Evolutionary conservation across 1,140 invertebrate species (phyloP).

Genomic region (Laupala kohalensis): DNA sequence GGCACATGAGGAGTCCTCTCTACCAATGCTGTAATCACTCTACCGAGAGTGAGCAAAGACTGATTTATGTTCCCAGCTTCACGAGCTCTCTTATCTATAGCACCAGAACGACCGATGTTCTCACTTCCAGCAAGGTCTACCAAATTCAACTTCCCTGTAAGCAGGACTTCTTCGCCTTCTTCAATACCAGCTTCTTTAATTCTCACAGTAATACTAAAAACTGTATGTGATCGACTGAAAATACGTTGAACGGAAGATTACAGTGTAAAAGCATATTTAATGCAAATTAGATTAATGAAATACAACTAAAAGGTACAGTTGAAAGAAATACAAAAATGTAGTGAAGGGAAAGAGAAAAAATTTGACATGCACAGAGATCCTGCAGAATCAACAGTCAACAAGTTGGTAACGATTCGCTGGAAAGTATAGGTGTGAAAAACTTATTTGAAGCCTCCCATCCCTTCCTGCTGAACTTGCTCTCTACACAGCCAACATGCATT

Average conservation of each 20-base stretch:
- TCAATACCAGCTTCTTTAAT: conserved; percentile 45
- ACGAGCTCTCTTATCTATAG: conserved; percentile 46
- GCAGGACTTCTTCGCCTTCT: conserved; percentile 48
- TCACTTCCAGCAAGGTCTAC: conserved; percentile 58
- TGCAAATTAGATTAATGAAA: too few relatives aligned
- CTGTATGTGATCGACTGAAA: conserved; percentile 45
- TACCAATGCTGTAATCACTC: conserved; percentile 53
- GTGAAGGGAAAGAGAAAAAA: too few relatives aligned
- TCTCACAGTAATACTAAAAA: conserved; percentile 52
- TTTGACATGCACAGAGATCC: too few relatives aligned
- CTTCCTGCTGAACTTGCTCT: too few relatives aligned
- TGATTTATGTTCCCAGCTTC: conserved; percentile 59
- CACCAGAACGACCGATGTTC: conserved; percentile 53
- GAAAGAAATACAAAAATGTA: too few relatives aligned
- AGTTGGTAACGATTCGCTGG: too few relatives aligned
- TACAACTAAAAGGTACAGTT: too few relatives aligned
- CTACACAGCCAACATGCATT: too few relatives aligned
- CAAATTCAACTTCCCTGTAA: conserved; percentile 51
- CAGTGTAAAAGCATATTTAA: too few relatives aligned
- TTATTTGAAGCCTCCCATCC: too few relatives aligned
- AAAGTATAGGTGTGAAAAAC: too few relatives aligned
- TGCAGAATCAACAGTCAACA: too few relatives aligned
- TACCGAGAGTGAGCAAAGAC: conserved; percentile 47
- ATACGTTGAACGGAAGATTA: neutral
- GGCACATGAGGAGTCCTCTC: conserved; percentile 50